Base-by-base conservation (phyloP, 1,140 invertebrate genomes). In the Coptotermes formosanus region DNA sequence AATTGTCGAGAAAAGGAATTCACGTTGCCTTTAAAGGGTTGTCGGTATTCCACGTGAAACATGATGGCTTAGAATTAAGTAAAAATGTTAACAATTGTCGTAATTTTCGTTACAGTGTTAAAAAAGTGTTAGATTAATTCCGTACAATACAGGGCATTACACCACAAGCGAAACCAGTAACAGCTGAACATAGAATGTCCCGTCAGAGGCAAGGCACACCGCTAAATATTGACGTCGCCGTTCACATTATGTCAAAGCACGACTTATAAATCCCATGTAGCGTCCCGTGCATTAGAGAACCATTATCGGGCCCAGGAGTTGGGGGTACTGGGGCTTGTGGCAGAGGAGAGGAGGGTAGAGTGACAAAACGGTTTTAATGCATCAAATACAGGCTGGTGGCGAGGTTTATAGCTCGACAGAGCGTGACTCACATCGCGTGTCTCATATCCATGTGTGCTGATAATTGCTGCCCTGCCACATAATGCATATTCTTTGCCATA, bases 301-400 rank as follows among this genome's bases (percentile, higher is more conserved):
- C 82, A 83, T 83, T 83, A 83, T 32, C 32, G 32, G 82, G 52
- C 52, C 25, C 25, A 30, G n/a, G 64, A 12, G 64, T 82, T 38
- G 82, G 82, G 38, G 19, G 82, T 82, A 16, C 9, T 48, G 45
- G 14, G 45, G 9, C 45, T 82, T 30, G 38, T 11, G 81, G 81
- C 4, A 82, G 81, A 19, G 81, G 81, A 32, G n/a, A 30, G 43
- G 82, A 45, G 82, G 9, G 23, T 7, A 83, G 43, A 44, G 82
- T 43, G 82, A 83, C 82, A 83, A 83, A 83, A 83, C 82, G 82
- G 43, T 83, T 44, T 83, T 83, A 83, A 83, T 83, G 82, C 82
- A 52, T 83, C 82, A 43, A 52, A 38, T 30, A 75, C 2, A 75
- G n/a, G n/a, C 25, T 75, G 64, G 64, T 55, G 52, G 52, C 19